phyloP scores from a whole-genome alignment of 35 echinoderm and acorn worm genomes.

The Heliocidaris tuberculata region DNA sequence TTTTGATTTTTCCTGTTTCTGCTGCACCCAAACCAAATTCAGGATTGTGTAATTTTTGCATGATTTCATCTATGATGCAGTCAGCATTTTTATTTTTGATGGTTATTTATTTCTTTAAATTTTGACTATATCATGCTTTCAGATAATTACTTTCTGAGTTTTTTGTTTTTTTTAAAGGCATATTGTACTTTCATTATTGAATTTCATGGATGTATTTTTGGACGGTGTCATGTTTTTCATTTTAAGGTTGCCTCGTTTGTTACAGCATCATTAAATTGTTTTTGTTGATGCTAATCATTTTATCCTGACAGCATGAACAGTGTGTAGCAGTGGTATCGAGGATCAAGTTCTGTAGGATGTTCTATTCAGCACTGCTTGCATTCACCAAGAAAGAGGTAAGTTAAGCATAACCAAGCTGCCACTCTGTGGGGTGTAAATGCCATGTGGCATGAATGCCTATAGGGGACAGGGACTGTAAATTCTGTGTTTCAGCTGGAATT shows the following conservation, averaged over 20 bases:
- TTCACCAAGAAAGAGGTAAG: slow-evolving; percentile 91
- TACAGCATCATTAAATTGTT: neutral
- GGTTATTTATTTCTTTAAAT: neutral
- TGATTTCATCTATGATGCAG: neutral
- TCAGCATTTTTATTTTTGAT: neutral
- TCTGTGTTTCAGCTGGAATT: too few species aligned
- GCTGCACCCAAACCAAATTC: too few species aligned
- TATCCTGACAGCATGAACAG: slow-evolving; percentile 74
- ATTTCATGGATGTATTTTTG: neutral
- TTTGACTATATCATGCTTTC: neutral
- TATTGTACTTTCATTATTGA: neutral
- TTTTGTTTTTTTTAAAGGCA: neutral
- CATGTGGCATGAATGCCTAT: neutral
- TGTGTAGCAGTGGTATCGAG: slow-evolving; percentile 77
- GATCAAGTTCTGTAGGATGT: slow-evolving; percentile 87
- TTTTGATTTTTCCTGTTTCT: neutral
- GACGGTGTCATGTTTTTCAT: neutral
- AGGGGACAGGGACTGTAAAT: neutral
- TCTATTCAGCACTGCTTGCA: slow-evolving; percentile 77
- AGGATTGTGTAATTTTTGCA: neutral
- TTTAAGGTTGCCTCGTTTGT: neutral
- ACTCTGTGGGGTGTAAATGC: neutral
- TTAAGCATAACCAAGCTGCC: neutral
- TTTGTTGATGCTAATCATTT: neutral
- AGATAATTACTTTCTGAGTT: neutral